Conservation (phyloP, 2,113 vertebrate species). For the Prunella himalayana region DNA sequence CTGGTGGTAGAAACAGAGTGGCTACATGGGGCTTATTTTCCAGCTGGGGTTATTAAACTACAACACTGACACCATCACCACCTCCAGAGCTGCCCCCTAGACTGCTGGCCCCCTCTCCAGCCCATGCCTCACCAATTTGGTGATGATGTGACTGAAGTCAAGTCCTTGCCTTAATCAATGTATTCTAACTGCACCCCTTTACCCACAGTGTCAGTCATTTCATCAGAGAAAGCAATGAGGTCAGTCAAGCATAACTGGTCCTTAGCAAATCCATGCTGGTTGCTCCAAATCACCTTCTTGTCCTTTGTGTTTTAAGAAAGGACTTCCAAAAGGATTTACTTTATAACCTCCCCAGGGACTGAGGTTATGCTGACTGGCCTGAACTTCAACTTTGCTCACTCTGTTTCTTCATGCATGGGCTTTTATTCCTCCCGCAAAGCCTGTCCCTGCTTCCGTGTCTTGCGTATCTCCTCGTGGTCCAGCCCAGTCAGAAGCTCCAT, state of each 20-base stretch:
- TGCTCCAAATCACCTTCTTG: not conserved
- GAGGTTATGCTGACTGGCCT: not conserved
- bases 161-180: not conserved
- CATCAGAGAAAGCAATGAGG: not conserved
- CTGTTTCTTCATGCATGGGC: not conserved
- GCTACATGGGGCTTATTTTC: not conserved
- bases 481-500: not conserved
- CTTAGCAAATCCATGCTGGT: not conserved
- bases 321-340: not conserved
- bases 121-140: not conserved
- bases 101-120: not conserved
- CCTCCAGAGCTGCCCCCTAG: not conserved
- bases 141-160: not conserved
- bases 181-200: not conserved
- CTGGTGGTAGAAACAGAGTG: not conserved
- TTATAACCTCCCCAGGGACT: not conserved
- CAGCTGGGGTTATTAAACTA: not conserved
- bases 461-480: fast-evolving
- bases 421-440: not conserved
- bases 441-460: not conserved
- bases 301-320: not conserved
- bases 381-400: not conserved
- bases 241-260: not conserved
- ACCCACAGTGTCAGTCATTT: not conserved
- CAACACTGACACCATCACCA: not conserved